Evolutionary conservation across 1,140 invertebrate genomes (phyloP).

Genomic region (Gonioctena quinquepunctata): DNA sequence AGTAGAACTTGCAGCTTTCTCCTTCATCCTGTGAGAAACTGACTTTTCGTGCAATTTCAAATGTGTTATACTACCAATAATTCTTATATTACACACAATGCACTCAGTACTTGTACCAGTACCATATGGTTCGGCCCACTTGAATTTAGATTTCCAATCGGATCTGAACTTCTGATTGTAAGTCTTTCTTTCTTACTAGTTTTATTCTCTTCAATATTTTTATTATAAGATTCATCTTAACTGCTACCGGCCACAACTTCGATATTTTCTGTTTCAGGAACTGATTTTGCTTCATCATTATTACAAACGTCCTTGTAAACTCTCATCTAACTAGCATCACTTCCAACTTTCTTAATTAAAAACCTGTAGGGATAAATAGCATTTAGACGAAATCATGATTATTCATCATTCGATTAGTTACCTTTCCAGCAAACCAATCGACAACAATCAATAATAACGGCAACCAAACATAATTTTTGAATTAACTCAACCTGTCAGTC

Average conservation of each 20-base stretch:
- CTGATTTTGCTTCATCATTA: background rate
- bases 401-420: too few relatives aligned
- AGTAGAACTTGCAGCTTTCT: background rate
- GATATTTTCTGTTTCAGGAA: constrained; percentile 3
- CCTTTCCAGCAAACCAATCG: background rate
- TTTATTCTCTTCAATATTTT: background rate
- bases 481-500: too few relatives aligned
- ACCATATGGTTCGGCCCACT: too few relatives aligned
- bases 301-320: background rate
- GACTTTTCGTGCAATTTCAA: constrained; percentile 7
- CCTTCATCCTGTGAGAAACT: background rate
- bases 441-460: background rate
- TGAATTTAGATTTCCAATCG: too few relatives aligned
- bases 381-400: background rate
- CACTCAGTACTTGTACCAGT: too few relatives aligned
- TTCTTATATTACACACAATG: constrained; percentile 8
- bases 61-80: constrained; percentile 1
- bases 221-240: background rate
- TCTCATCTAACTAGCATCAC: background rate
- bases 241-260: background rate
- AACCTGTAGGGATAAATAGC: constrained; percentile 1
- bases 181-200: background rate
- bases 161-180: too few relatives aligned
- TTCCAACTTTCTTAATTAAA: background rate
- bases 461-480: too few relatives aligned